A percentile compares a stretch with the other conserved stretches of the same genome.
These are phyloP conservation scores for Yponomeuta cagnagella DNA, from an alignment of 2,888 invertebrate species.

Conservation along the genomic window DNA sequence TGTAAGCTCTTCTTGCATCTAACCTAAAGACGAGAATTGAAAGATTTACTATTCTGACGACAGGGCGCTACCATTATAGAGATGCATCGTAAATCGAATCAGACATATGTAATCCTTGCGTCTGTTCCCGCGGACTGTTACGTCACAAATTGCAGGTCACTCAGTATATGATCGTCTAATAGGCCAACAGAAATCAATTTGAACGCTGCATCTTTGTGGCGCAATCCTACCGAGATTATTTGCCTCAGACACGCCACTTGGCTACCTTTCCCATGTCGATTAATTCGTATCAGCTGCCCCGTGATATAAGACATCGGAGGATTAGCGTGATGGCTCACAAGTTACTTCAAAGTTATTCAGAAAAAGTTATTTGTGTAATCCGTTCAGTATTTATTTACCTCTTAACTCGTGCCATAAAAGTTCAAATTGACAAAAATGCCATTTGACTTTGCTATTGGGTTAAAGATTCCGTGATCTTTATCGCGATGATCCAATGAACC, in stretches of 20 bases:
- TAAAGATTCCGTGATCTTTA: conserved; percentile 12
- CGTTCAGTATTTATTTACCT: neutral
- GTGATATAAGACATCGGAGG: neutral
- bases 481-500: conserved; percentile 40
- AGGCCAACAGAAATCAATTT: conserved; percentile 6
- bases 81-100: neutral
- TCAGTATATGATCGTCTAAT: conserved; percentile 3
- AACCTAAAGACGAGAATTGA: too few relatives aligned
- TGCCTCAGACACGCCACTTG: conserved; percentile 1
- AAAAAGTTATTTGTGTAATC: too few relatives aligned
- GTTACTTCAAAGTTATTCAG: too few relatives aligned
- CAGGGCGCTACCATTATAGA: neutral
- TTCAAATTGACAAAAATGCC: neutral
- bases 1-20: too few relatives aligned
- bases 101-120: neutral
- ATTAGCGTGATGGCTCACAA: too few relatives aligned
- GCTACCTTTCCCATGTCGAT: neutral
- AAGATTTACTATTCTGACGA: too few relatives aligned
- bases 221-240: neutral
- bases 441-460: neutral
- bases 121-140: neutral
- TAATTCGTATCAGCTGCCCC: neutral
- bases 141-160: conserved; percentile 2
- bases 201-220: neutral
- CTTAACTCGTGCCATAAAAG: neutral